Conservation (phyloP, 2,113 vertebrate species). For the Pseudois nayaur region DNA sequence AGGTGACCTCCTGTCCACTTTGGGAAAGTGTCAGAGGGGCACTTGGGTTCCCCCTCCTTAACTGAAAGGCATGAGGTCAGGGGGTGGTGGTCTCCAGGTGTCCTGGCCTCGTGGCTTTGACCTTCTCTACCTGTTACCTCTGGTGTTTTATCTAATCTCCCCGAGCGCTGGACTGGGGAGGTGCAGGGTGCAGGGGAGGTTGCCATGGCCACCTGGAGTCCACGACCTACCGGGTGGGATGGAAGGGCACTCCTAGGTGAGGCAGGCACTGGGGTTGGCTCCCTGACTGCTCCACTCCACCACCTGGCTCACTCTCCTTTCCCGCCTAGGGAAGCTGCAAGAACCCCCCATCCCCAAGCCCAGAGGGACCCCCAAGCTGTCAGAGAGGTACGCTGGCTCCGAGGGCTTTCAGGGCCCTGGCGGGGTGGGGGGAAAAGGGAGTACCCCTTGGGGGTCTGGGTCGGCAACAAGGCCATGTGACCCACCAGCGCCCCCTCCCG, state of each 20-base stretch:
- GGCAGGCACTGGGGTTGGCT: not conserved
- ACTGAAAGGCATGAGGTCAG: not conserved
- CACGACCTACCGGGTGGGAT: not conserved
- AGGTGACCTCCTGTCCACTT: not conserved
- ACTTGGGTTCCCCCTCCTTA: not conserved
- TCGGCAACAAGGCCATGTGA: rapidly evolving
- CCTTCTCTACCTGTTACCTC: not conserved
- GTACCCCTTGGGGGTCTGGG: not conserved
- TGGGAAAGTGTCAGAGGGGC: not conserved
- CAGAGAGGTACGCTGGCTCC: slow-evolving; percentile 77
- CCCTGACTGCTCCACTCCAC: not conserved
- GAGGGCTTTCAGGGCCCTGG: not conserved
- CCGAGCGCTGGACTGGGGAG: not conserved
- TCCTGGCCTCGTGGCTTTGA: not conserved
- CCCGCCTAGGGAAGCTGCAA: slow-evolving; percentile 75
- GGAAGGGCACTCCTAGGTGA: not conserved
- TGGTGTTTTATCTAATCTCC: slow-evolving; percentile 12
- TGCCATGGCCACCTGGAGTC: not conserved
- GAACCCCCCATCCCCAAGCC: slow-evolving; percentile 83
- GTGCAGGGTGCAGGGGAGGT: not conserved
- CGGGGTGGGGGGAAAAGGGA: rapidly evolving
- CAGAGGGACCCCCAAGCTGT: slow-evolving; percentile 80
- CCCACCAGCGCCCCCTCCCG: not conserved
- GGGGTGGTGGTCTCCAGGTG: not conserved
- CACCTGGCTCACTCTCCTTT: slow-evolving; percentile 15